Base-by-base conservation (phyloP, 1,140 invertebrate genomes). In the Euura lappo region DNA sequence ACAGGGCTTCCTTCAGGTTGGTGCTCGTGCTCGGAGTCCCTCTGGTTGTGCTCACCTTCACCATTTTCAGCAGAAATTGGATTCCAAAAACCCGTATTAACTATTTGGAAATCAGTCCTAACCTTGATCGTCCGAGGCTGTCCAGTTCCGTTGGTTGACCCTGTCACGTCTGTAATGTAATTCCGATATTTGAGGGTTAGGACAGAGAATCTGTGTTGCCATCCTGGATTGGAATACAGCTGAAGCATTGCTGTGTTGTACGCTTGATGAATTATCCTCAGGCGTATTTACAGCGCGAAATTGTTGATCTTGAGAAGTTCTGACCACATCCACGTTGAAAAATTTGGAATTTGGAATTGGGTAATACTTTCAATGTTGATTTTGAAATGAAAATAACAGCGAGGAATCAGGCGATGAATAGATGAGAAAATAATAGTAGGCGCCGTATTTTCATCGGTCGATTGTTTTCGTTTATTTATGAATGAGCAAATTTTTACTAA, bases 1-100 rank as follows among this genome's bases (percentile, higher is more conserved):
- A 77, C 0, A 84, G 70, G 6, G 80, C 83, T 69, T 84, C 83
- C 65, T 85, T 85, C n/a, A 84, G 73, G 67, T 84, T 72, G 13
- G 64, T 78, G 45, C 80, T 83, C 0, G 76, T 79, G 68, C 82
- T 85, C 2, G 82, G 80, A 0, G 44, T 47, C 0, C 81, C 82
- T 43, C 77, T 78, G 43, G 79, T 83, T 65, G 68, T 80, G 69
- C 79, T 84, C n/a, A 81, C 70, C 81, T 84, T 74, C 42, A 68
- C 51, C 8, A n/a, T 60, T 60, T 60, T 8, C 4, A 60, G 10
- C 28, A 28, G 28, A 28, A 28, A 28, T 28, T 28, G 28, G 28
- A 28, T 28, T 28, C 28, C 28, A 28, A 28, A 1, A 28, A 28
- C 28, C 0, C 28, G 28, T 28, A 28, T 28, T 28, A 28, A 28